Base-by-base conservation (phyloP, 2,797 vertebrate genomes). In the Clarias pachynema region DNA sequence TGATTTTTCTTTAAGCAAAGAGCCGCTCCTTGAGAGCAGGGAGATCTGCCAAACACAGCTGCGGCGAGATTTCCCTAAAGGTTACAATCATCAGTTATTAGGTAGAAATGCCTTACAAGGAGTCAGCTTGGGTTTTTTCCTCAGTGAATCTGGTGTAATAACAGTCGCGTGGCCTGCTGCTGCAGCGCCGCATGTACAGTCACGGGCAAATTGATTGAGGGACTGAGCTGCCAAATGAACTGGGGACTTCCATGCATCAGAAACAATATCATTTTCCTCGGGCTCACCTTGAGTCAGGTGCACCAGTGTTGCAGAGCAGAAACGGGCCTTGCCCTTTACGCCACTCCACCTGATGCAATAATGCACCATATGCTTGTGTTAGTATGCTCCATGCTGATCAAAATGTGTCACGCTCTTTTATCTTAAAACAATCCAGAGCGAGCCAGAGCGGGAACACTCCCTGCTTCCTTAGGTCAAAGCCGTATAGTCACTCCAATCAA, bases 21-120 rank as follows among this genome's bases (percentile, higher is more conserved):
- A 95, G 93, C 91, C 91, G 92, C 92, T 92, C 89, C 93, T 93
- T 93, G 95, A 95, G 93, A 87, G 92, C 91, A 94, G 53, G 94
- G 93, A 94, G 91, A 94, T 95, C 96, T 94, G 94, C 93, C 93
- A 95, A 94, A 93, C 93, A 90, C 90, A 90, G 92, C 93, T 89
- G 90, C 91, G 93, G 93, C 87, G 89, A 96, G 93, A 96, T 96
- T 96, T 95, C 94, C 93, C 95, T 95, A 95, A 96, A 96, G 95
- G 95, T 96, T 96, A 95, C 94, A 94, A 95, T 96, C 95, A 96
- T 96, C 94, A 93, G 94, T 96, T 95, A 95, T 95, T 95, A 95
- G 94, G 93, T 84, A 90, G 85, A 90, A 89, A 89, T 84, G 88
- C 88, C 89, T 89, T 85, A 86, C 87, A 87, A 87, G 82, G 85